phyloP scores from a whole-genome alignment of 2,888 invertebrate species.

The Dendrolimus houi region DNA sequence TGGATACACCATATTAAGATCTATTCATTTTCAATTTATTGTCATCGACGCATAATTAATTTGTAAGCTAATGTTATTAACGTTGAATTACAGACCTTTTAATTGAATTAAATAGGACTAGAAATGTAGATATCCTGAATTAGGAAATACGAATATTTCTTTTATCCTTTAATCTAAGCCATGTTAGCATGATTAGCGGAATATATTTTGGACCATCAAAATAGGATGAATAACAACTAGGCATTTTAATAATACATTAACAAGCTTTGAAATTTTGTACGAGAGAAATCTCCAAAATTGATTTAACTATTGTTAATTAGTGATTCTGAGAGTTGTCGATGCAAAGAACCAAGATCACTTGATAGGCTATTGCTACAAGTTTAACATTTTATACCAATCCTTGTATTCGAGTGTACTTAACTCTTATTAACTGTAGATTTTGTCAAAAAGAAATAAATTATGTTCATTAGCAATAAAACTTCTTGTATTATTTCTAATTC shows the following conservation, averaged over 20 bases:
- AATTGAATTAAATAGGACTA: conserved; percentile 40
- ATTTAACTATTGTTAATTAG: conserved; percentile 1
- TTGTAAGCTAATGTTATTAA: conserved; percentile 39
- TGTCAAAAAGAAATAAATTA: conserved; percentile 72
- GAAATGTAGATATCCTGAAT: conserved; percentile 67
- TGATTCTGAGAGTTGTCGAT: conserved; percentile 54
- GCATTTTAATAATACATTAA: not conserved
- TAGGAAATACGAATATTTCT: conserved; percentile 23
- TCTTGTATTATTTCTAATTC: conserved; percentile 23
- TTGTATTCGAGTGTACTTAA: conserved; percentile 75
- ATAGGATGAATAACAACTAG: not conserved
- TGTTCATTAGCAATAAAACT: conserved; percentile 61
- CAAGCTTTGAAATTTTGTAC: conserved; percentile 1
- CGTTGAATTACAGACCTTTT: conserved; percentile 25
- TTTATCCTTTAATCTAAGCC: conserved; percentile 1
- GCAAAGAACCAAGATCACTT: conserved; percentile 68
- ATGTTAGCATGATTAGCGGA: not conserved
- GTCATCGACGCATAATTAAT: conserved; percentile 48
- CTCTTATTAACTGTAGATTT: conserved; percentile 69
- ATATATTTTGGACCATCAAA: not conserved
- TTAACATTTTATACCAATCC: conserved; percentile 75
- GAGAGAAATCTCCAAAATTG: not conserved
- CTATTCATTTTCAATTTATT: too few species aligned
- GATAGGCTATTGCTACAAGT: conserved; percentile 64
- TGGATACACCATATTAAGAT: too few species aligned